A percentile compares a stretch with the other conserved stretches of the same genome.
Evolutionary conservation across 2,888 invertebrate species (phyloP).

Genomic region (Ormia ochracea): DNA sequence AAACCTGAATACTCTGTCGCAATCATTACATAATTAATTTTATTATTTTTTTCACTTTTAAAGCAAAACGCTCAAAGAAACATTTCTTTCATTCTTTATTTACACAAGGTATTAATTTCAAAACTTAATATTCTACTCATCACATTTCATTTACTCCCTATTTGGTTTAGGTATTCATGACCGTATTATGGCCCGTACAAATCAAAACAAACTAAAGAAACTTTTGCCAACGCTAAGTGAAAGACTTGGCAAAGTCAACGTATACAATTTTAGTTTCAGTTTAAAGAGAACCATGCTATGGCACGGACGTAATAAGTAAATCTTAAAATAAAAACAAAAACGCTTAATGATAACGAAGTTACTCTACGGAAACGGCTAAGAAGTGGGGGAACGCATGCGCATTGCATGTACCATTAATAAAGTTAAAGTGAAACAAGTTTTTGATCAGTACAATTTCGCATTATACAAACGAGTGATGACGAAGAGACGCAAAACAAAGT

Average conservation of each 20-base stretch:
- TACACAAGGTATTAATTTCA: too few species aligned
- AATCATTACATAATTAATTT: too few species aligned
- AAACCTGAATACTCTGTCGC: too few species aligned
- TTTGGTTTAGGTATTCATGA: too few species aligned
- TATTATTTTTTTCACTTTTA: too few species aligned
- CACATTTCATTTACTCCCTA: too few species aligned
- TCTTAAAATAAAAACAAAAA: not conserved
- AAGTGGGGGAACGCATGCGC: slow-evolving; percentile 36
- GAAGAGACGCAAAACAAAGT: slow-evolving; percentile 37
- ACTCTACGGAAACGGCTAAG: slow-evolving; percentile 2
- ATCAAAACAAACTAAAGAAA: not conserved
- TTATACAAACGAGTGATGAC: slow-evolving; percentile 54
- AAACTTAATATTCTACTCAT: too few species aligned
- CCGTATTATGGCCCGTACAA: too few species aligned
- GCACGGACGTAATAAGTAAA: slow-evolving; percentile 38
- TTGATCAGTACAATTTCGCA: slow-evolving; percentile 49
- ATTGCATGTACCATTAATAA: slow-evolving; percentile 37
- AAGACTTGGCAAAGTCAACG: slow-evolving; percentile 30
- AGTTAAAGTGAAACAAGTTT: slow-evolving; percentile 58
- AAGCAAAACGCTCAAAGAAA: too few species aligned
- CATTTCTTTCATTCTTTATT: too few species aligned
- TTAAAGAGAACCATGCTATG: slow-evolving; percentile 46
- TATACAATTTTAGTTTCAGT: slow-evolving; percentile 34
- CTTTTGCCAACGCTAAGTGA: not conserved
- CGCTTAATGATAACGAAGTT: not conserved